Evolutionary conservation across 2,113 vertebrate genomes (phyloP).

Genomic region (Ochotona princeps): DNA sequence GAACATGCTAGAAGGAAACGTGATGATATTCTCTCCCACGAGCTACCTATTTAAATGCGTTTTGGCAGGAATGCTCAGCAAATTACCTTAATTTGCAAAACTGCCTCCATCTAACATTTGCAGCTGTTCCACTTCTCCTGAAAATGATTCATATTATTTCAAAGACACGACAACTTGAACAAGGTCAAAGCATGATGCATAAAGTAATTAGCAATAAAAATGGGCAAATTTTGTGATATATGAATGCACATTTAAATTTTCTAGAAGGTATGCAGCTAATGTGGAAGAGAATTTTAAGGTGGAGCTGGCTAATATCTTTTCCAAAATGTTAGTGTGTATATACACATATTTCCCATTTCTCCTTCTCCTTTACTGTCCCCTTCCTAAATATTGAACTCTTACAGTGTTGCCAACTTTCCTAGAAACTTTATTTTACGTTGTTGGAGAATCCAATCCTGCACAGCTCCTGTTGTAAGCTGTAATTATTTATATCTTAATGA

Average conservation of each 20-base stretch:
- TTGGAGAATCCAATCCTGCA: conserved; percentile 20
- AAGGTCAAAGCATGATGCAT: conserved; percentile 67
- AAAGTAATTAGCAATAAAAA: conserved; percentile 63
- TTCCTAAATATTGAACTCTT: conserved; percentile 39
- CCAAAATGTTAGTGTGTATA: neutral
- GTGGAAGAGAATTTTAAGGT: conserved; percentile 38
- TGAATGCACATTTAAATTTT: conserved; percentile 36
- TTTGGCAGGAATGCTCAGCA: conserved; percentile 71
- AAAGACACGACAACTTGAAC: conserved; percentile 63
- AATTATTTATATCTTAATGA: conserved; percentile 60
- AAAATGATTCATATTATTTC: conserved; percentile 79
- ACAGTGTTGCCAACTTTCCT: neutral
- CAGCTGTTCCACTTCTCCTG: conserved; percentile 63
- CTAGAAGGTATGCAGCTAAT: neutral
- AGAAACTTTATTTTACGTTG: conserved; percentile 29
- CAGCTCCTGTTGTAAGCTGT: neutral
- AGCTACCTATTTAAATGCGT: conserved; percentile 62
- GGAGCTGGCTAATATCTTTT: neutral
- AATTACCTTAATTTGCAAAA: conserved; percentile 78
- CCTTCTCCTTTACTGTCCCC: neutral
- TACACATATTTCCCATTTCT: neutral
- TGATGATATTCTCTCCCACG: conserved; percentile 36
- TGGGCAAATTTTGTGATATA: conserved; percentile 43
- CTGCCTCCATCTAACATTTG: conserved; percentile 68
- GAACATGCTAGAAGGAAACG: conserved; percentile 51